These are phyloP conservation scores for Stratiolaelaps scimitus DNA, from an alignment of 1,140 invertebrate genomes.

Conservation along the genomic window DNA sequence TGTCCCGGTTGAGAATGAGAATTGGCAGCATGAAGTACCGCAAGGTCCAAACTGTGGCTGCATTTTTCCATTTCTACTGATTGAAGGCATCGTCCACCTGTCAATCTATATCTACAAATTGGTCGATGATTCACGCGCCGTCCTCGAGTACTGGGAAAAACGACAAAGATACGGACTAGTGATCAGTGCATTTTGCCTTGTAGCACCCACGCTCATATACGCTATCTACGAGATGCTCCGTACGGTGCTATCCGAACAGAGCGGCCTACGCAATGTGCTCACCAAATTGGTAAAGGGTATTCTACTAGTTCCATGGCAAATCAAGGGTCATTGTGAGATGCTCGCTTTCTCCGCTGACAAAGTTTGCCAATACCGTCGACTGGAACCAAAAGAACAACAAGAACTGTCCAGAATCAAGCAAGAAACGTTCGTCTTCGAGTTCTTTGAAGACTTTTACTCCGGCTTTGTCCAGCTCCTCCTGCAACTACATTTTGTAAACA, in stretches of 20 bases:
- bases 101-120: conserved; percentile 11
- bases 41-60: conserved; percentile 17
- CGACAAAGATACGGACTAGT: conserved; percentile 20
- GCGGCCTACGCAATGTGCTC: conserved; percentile 32
- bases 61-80: conserved; percentile 7
- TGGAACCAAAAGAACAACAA: conserved; percentile 33
- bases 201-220: conserved; percentile 36
- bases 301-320: conserved; percentile 38
- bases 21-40: conserved; percentile 21
- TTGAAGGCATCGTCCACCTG: conserved; percentile 1
- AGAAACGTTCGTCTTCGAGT: conserved; percentile 36
- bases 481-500: conserved; percentile 36
- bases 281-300: conserved; percentile 36
- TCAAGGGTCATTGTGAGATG: conserved; percentile 37
- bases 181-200: conserved; percentile 34
- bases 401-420: conserved; percentile 33
- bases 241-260: conserved; percentile 32
- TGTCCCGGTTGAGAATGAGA: not conserved
- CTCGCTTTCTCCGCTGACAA: conserved; percentile 35
- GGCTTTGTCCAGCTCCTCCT: conserved; percentile 37
- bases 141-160: not conserved
- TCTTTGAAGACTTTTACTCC: conserved; percentile 39
- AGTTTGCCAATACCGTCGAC: conserved; percentile 33
- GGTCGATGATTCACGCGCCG: conserved; percentile 1
- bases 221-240: conserved; percentile 34